A percentile compares a stretch with the other conserved stretches of the same genome.
Evolutionary conservation across 1,140 invertebrate genomes (phyloP).

Genomic region (Drosophila rhopaloa): DNA sequence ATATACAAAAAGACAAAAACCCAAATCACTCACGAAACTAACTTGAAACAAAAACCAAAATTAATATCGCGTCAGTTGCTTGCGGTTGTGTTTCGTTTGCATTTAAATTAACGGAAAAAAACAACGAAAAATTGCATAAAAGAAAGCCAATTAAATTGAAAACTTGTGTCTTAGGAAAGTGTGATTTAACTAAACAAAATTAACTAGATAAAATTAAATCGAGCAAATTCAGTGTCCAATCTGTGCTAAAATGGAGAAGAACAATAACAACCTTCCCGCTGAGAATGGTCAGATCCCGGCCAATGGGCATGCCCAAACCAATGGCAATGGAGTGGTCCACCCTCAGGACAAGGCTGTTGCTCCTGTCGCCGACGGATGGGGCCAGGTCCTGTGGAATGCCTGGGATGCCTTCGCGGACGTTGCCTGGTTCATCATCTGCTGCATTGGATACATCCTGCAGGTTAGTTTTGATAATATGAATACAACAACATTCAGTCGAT

Average conservation of each 20-base stretch:
- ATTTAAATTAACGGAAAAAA: constrained; percentile 43
- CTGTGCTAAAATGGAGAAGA: constrained; percentile 63
- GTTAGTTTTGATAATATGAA: constrained; percentile 39
- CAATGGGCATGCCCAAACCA: constrained; percentile 54
- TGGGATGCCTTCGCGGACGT: constrained; percentile 87
- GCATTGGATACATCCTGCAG: constrained; percentile 85
- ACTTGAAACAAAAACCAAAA: constrained; percentile 18
- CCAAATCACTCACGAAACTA: constrained; percentile 28
- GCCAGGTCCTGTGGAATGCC: constrained; percentile 68
- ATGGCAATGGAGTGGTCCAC: constrained; percentile 55
- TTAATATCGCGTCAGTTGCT: constrained; percentile 41
- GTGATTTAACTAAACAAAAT: constrained; percentile 30
- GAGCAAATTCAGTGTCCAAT: constrained; percentile 22
- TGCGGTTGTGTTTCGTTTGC: constrained; percentile 57
- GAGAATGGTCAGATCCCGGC: constrained; percentile 14
- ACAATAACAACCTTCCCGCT: constrained; percentile 62
- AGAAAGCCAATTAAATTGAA: constrained; percentile 33
- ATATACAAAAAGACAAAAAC: constrained; percentile 11
- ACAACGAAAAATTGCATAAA: constrained; percentile 44
- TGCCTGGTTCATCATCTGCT: constrained; percentile 87
- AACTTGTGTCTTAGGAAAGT: constrained; percentile 31
- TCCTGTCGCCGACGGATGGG: constrained; percentile 33
- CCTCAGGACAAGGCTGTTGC: not conserved
- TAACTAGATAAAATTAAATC: not conserved
- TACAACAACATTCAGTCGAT: no score